phyloP scores from a whole-genome alignment of 2,113 vertebrate genomes.

The Hiodon alosoides region DNA sequence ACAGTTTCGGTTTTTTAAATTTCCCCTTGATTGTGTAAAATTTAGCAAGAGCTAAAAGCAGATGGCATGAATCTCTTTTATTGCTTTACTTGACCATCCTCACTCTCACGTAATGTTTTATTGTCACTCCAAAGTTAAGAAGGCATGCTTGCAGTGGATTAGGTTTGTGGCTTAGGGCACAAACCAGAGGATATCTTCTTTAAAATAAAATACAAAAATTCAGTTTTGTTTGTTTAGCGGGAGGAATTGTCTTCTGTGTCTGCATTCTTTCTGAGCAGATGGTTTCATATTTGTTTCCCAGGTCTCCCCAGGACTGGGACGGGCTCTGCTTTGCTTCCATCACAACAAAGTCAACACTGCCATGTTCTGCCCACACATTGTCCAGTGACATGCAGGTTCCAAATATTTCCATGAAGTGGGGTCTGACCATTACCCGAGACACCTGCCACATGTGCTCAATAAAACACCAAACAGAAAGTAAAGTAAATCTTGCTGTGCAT shows the following conservation, averaged over 20 bases:
- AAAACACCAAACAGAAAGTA: no score
- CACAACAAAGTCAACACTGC: not conserved
- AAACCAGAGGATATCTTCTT: not conserved
- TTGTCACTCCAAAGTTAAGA: slow-evolving; percentile 1
- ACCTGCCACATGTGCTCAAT: no score
- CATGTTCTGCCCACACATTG: not conserved
- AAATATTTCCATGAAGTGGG: not conserved
- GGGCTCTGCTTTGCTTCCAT: not conserved
- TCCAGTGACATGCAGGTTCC: not conserved
- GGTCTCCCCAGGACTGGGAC: slow-evolving; percentile 8
- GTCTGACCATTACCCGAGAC: no score
- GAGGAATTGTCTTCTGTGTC: slow-evolving; percentile 15
- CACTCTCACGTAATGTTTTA: slow-evolving; percentile 5
- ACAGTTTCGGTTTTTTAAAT: no score
- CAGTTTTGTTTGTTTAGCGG: slow-evolving; percentile 21
- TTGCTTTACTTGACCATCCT: not conserved
- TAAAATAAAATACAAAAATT: slow-evolving; percentile 1
- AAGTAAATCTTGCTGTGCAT: no score
- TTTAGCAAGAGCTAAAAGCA: not conserved
- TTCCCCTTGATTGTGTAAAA: no score
- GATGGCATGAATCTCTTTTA: not conserved
- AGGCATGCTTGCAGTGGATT: slow-evolving; percentile 12
- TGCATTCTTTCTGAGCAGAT: slow-evolving; percentile 24
- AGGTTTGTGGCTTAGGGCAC: slow-evolving; percentile 14
- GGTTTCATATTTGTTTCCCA: slow-evolving; percentile 23